Conservation (phyloP, 2,113 vertebrate genomes). For the Proteles cristata region DNA sequence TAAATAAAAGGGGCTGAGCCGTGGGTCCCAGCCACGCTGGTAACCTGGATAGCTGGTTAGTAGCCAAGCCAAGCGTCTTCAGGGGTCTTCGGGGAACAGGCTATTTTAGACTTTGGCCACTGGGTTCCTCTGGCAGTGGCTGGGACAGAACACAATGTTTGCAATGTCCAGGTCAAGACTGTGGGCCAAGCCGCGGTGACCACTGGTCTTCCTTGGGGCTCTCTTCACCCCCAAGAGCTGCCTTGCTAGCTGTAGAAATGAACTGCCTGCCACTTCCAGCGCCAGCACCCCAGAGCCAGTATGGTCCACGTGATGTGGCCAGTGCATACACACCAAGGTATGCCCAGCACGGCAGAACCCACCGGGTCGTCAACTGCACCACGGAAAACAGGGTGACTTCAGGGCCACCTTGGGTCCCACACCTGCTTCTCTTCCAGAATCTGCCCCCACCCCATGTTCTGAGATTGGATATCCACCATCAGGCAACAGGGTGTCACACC, state of each 20-base stretch:
- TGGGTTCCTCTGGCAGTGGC: not conserved
- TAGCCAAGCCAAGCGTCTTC: not conserved
- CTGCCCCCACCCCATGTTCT: not conserved
- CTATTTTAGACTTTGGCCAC: conserved; percentile 24
- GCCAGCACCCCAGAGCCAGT: not conserved
- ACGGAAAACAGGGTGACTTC: not conserved
- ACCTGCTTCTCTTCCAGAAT: not conserved
- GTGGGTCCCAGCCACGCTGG: not conserved
- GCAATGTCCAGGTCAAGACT: not conserved
- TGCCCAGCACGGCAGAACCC: not conserved
- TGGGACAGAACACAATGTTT: not conserved
- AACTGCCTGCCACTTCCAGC: not conserved
- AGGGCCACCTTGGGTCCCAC: fast-evolving
- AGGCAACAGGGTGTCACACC: no score
- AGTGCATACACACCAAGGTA: no score
- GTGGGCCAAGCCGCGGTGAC: not conserved
- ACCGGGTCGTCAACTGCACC: not conserved
- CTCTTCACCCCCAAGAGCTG: not conserved
- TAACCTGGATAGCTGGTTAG: not conserved
- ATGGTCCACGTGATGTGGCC: fast-evolving
- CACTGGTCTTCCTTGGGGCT: not conserved
- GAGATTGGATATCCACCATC: no score
- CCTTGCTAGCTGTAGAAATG: not conserved
- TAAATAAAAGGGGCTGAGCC: not conserved
- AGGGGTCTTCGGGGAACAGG: not conserved